Conservation (phyloP, 2,888 invertebrate genomes). For the Agonopterix arenella region DNA sequence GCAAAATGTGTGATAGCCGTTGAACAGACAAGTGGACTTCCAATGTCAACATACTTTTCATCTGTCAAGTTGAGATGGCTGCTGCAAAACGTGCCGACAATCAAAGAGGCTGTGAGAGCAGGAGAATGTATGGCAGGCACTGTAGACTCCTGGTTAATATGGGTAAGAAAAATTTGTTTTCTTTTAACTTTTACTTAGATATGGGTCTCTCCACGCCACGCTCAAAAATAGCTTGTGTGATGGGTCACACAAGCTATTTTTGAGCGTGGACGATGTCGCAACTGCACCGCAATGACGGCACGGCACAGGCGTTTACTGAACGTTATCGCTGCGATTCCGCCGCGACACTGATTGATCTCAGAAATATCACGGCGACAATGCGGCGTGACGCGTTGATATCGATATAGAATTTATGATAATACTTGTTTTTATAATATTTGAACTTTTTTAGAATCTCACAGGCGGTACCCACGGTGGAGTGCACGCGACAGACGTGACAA, state of each 20-base stretch:
- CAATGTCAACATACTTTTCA: conserved; percentile 96
- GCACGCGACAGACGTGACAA: conserved; percentile 97
- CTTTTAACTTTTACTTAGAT: background rate
- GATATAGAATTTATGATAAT: too few species aligned
- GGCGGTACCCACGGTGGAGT: conserved; percentile 74
- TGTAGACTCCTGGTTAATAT: conserved; percentile 96
- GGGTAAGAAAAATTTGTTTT: conserved; percentile 74
- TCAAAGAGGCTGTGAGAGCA: conserved; percentile 82
- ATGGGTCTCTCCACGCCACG: too few species aligned
- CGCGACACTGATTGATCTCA: too few species aligned
- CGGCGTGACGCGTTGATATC: too few species aligned
- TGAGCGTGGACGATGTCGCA: too few species aligned
- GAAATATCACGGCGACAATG: too few species aligned
- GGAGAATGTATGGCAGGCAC: conserved; percentile 90
- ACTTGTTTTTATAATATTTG: too few species aligned
- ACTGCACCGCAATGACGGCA: too few species aligned
- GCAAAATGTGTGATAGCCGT: conserved; percentile 59
- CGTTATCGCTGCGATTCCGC: too few species aligned
- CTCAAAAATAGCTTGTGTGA: too few species aligned
- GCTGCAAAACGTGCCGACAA: conserved; percentile 87
- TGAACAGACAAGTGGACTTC: conserved; percentile 86
- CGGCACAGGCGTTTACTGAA: too few species aligned
- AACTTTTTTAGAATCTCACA: conserved; percentile 72
- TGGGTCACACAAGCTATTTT: too few species aligned
- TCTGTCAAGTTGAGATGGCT: conserved; percentile 97